Evolutionary conservation across 92 coral and sea anemone genomes (phyloP).

Genomic region (Epizoanthus stellaris): DNA sequence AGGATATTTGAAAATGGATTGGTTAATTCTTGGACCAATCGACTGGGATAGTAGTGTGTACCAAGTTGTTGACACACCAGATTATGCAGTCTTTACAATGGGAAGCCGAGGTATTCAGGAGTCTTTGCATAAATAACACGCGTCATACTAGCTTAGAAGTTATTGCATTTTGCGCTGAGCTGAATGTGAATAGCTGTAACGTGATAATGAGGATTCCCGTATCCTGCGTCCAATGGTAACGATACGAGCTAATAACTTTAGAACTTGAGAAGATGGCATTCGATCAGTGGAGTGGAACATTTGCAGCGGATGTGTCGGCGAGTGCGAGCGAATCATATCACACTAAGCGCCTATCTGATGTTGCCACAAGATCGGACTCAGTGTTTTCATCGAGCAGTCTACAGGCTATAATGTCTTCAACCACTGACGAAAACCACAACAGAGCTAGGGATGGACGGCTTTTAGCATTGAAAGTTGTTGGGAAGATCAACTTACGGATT

Average conservation of each 20-base stretch:
- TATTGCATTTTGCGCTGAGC: constrained; percentile 21
- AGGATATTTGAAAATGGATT: constrained; percentile 48
- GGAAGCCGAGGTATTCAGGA: constrained; percentile 18
- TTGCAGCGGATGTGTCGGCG: constrained; percentile 1
- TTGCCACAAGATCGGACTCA: constrained; percentile 13
- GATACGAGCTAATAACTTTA: background rate
- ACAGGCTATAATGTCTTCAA: constrained; percentile 28
- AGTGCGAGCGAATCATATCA: background rate
- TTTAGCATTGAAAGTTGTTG: constrained; percentile 82
- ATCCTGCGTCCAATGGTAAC: constrained; percentile 21
- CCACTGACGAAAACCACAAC: constrained; percentile 8
- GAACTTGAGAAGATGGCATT: constrained; percentile 18
- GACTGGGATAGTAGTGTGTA: background rate
- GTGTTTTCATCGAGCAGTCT: constrained; percentile 27
- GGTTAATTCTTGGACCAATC: constrained; percentile 30
- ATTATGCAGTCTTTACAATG: background rate
- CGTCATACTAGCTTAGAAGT: constrained; percentile 4
- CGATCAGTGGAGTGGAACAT: constrained; percentile 3
- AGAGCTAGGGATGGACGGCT: constrained; percentile 69
- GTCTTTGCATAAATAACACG: constrained; percentile 23
- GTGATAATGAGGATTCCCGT: constrained; percentile 32
- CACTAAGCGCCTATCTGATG: constrained; percentile 7
- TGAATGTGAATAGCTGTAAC: background rate
- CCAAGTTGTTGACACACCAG: background rate
- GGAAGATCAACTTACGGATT: constrained; percentile 82